Conservation (phyloP, 2,113 vertebrate genomes). For the Symphodus melops region DNA sequence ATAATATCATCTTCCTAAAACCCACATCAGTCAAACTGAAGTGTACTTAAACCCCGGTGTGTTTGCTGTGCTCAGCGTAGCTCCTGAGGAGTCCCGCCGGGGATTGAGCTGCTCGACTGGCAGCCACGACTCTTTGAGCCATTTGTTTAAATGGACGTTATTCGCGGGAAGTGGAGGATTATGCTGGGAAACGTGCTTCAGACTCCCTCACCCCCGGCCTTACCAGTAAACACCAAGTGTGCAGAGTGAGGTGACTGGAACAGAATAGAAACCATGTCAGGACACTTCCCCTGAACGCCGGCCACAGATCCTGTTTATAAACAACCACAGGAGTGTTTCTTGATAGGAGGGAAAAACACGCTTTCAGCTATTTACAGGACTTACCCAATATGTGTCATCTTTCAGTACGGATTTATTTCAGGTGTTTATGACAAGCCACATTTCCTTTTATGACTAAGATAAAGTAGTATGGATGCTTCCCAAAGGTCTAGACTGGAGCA, state of each 20-base stretch:
- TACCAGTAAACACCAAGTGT: not conserved
- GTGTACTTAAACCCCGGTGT: not conserved
- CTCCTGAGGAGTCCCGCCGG: not conserved
- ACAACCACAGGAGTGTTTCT: not conserved
- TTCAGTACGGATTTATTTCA: no score
- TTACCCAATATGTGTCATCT: no score
- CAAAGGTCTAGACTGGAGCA: no score
- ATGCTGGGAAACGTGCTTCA: constrained; percentile 21
- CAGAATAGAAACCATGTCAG: not conserved
- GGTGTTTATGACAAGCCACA: no score
- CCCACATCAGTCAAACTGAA: not conserved
- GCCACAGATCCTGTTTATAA: not conserved
- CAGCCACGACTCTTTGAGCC: constrained; percentile 6
- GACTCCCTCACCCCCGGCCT: not conserved
- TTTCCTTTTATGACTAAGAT: no score
- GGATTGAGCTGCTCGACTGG: constrained; percentile 19
- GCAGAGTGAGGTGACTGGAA: constrained; percentile 6
- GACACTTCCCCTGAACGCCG: not conserved
- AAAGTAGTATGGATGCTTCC: no score
- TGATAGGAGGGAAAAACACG: not conserved
- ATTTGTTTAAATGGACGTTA: constrained; percentile 43
- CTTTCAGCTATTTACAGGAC: no score
- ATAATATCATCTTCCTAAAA: not conserved
- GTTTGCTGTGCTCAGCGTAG: constrained; percentile 15
- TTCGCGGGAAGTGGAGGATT: constrained; percentile 20